Conservation (phyloP, 2,797 vertebrate genomes). For the Leptodactylus fallax region DNA sequence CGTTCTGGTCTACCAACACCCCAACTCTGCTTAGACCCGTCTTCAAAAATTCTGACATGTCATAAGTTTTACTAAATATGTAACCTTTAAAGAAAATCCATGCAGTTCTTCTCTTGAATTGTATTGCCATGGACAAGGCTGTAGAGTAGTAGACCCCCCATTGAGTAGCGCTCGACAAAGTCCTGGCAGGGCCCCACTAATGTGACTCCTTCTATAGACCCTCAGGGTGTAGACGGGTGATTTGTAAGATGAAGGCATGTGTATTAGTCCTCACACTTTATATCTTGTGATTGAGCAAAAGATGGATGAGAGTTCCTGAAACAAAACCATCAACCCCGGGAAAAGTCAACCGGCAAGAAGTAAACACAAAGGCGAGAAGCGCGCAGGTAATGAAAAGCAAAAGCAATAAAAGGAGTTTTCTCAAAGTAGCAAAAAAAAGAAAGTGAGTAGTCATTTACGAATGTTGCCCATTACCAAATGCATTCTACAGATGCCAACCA, state of each 20-base stretch:
- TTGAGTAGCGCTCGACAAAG: too few species aligned
- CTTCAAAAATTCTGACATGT: too few species aligned
- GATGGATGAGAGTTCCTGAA: neutral
- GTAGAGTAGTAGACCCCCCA: neutral
- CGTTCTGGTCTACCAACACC: too few species aligned
- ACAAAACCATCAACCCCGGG: neutral
- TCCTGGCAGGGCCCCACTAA: too few species aligned
- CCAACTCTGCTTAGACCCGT: too few species aligned
- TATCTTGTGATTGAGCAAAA: neutral
- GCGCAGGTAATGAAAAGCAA: slow-evolving; percentile 23
- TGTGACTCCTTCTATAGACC: neutral
- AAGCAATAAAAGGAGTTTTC: slow-evolving; percentile 25
- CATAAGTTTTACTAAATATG: too few species aligned
- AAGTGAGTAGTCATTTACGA: slow-evolving; percentile 43
- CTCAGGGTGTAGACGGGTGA: neutral
- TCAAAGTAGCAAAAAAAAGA: slow-evolving; percentile 17
- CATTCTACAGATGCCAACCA: slow-evolving; percentile 58
- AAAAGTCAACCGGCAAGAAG: neutral
- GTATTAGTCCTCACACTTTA: neutral
- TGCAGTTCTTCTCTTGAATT: neutral
- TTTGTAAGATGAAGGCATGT: neutral
- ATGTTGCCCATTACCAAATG: slow-evolving; percentile 55
- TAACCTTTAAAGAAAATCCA: too few species aligned
- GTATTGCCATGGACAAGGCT: neutral
- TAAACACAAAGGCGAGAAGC: neutral